Percentiles rank a stretch among this genome's conserved stretches.
phyloP scores from a whole-genome alignment of 2,888 invertebrate genomes.

The Lithodes maja region DNA sequence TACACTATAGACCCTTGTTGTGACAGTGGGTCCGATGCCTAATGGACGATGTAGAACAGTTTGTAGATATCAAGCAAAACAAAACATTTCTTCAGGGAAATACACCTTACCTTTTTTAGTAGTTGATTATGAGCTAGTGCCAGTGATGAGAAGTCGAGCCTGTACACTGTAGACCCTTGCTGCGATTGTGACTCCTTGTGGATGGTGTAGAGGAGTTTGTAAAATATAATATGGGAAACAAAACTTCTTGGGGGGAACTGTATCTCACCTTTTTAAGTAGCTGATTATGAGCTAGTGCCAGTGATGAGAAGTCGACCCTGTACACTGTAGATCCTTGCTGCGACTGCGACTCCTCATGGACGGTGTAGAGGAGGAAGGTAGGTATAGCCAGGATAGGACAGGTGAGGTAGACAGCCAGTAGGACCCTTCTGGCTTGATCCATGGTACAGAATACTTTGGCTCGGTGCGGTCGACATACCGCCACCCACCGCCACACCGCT shows the following conservation, averaged over 20 bases:
- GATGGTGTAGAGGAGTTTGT: too few relatives aligned
- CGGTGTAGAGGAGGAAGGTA: conserved; percentile 63
- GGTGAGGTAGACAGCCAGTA: conserved; percentile 81
- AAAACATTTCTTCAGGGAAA: too few relatives aligned
- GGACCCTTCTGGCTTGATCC: conserved; percentile 84
- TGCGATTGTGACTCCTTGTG: too few relatives aligned
- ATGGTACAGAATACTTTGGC: conserved; percentile 89
- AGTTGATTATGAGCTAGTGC: not conserved
- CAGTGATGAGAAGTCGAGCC: conserved; percentile 71
- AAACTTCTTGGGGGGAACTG: too few relatives aligned
- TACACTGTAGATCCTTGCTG: conserved; percentile 75
- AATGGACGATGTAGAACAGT: too few relatives aligned
- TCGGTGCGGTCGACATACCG: conserved; percentile 86
- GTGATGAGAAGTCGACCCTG: conserved; percentile 81
- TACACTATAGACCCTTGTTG: too few relatives aligned
- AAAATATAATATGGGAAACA: too few relatives aligned
- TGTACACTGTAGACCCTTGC: too few relatives aligned
- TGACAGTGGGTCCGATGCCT: too few relatives aligned
- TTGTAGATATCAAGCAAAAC: too few relatives aligned
- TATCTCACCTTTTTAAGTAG: conserved; percentile 50
- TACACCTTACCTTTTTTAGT: conserved; percentile 32
- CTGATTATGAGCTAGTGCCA: conserved; percentile 72
- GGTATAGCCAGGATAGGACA: conserved; percentile 70
- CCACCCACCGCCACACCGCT: conserved; percentile 94
- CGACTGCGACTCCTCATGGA: conserved; percentile 29